Conservation (phyloP, 2,797 vertebrate genomes). For the Benthosema pterotum region DNA sequence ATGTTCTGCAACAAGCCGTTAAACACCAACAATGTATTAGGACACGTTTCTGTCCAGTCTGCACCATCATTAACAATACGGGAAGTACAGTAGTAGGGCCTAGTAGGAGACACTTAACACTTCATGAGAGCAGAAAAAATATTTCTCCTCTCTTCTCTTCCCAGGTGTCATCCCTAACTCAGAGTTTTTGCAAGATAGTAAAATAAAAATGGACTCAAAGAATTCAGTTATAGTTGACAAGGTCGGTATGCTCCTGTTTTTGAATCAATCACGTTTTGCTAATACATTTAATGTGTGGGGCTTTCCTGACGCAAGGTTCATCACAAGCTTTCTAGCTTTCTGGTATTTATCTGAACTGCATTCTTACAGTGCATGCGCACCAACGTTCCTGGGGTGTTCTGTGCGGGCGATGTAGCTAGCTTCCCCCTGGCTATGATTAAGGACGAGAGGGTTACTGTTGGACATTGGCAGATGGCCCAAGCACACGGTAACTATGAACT, state of each 20-base stretch:
- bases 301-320: too few relatives aligned
- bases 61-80: too few relatives aligned
- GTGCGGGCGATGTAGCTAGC: conserved; percentile 83
- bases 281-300: too few relatives aligned
- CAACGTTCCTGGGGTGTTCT: conserved; percentile 78
- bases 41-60: too few relatives aligned
- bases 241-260: conserved; percentile 63
- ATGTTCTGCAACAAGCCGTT: too few relatives aligned
- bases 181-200: conserved; percentile 74
- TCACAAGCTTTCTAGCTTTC: background rate
- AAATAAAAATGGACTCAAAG: conserved; percentile 73
- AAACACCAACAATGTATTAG: too few relatives aligned
- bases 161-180: conserved; percentile 76
- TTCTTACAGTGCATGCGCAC: conserved; percentile 82
- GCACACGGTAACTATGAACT: conserved; percentile 78
- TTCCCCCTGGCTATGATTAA: conserved; percentile 82
- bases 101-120: too few relatives aligned
- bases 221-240: conserved; percentile 81
- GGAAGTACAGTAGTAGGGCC: too few relatives aligned
- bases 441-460: conserved; percentile 71
- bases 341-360: background rate
- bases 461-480: conserved; percentile 88
- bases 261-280: background rate
- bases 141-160: conserved; percentile 2
- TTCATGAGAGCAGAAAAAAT: background rate